These are phyloP conservation scores for Vulpes vulpes DNA, from an alignment of 2,113 vertebrate species.

Conservation along the genomic window DNA sequence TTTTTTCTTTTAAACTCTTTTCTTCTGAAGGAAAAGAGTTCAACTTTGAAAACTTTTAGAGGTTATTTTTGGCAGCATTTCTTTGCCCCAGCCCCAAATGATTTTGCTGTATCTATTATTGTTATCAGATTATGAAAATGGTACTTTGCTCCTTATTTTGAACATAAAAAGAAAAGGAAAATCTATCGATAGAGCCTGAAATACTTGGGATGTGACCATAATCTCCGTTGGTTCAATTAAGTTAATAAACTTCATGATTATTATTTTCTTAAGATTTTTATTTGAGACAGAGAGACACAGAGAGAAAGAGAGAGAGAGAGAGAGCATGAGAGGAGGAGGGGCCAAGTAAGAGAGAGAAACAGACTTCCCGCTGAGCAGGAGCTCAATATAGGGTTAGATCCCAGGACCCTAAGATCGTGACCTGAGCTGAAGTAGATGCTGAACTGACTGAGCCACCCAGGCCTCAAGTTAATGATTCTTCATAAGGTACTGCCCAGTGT, in stretches of 20 bases:
- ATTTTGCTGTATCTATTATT: slow-evolving; percentile 52
- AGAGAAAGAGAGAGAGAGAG: neutral
- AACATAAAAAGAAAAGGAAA: neutral
- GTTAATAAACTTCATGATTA: neutral
- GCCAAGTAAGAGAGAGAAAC: neutral
- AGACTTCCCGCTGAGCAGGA: neutral
- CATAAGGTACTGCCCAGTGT: neutral
- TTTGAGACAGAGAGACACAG: neutral
- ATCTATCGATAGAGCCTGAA: neutral
- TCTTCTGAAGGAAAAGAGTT: neutral
- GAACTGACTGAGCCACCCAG: neutral
- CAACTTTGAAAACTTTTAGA: neutral
- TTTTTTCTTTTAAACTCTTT: slow-evolving; percentile 16
- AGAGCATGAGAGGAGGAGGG: neutral
- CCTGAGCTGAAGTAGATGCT: neutral
- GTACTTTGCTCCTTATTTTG: slow-evolving; percentile 1
- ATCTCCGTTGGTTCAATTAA: neutral
- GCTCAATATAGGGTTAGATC: rapidly evolving
- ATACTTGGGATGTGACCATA: neutral
- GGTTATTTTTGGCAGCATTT: slow-evolving; percentile 11
- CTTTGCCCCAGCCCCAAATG: neutral
- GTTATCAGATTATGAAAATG: neutral
- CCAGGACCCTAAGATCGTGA: neutral
- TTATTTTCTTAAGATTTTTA: neutral
- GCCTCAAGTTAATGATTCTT: neutral